Conservation (phyloP, 2,888 invertebrate genomes). For the Pammene fasciana region DNA sequence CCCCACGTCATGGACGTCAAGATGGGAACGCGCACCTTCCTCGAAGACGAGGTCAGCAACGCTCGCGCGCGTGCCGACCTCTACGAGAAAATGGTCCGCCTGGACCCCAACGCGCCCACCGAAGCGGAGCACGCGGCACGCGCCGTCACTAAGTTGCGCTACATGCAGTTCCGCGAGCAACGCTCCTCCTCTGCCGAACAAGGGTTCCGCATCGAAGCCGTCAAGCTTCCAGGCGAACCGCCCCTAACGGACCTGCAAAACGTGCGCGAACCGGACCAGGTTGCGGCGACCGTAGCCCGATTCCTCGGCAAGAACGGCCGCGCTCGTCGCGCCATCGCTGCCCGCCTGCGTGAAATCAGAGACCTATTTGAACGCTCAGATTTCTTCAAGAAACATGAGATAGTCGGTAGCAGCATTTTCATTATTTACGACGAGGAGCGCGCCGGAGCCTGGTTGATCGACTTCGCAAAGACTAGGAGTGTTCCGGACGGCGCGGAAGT, state of each 20-base stretch:
- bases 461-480: conserved; percentile 96
- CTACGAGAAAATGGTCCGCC: conserved; percentile 97
- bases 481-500: conserved; percentile 87
- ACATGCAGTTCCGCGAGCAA: conserved; percentile 97
- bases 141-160: conserved; percentile 97
- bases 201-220: conserved; percentile 98
- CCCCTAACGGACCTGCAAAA: conserved; percentile 95
- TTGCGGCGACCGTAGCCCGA: conserved; percentile 87
- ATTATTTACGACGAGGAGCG: conserved; percentile 95
- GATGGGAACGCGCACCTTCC: conserved; percentile 97
- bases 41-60: conserved; percentile 97
- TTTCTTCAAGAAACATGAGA: conserved; percentile 94
- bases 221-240: conserved; percentile 92
- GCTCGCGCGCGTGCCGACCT: conserved; percentile 92
- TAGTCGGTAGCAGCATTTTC: conserved; percentile 96
- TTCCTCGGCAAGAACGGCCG: conserved; percentile 88
- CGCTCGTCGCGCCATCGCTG: conserved; percentile 86
- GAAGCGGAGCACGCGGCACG: conserved; percentile 89
- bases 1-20: conserved; percentile 99
- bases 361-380: conserved; percentile 91
- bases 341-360: conserved; percentile 90
- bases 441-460: conserved; percentile 97
- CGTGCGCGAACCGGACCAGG: conserved; percentile 90
- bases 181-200: conserved; percentile 96
- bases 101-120: conserved; percentile 94